These are phyloP conservation scores for Kryptopterus vitreolus DNA, from an alignment of 2,797 vertebrate genomes.

Conservation along the genomic window DNA sequence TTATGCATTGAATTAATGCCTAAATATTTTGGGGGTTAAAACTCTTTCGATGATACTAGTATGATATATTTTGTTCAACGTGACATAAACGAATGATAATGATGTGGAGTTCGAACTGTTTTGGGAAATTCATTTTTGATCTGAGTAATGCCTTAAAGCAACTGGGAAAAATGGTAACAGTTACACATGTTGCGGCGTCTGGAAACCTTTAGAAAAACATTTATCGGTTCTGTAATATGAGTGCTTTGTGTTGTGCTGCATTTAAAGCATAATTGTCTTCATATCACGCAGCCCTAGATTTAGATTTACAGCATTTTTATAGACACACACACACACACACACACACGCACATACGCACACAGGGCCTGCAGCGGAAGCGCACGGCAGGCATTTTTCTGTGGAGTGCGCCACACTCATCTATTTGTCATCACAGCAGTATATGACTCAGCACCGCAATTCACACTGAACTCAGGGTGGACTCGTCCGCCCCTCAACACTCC, in stretches of 20 bases:
- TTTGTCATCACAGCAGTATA: constrained; percentile 46
- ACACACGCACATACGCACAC: constrained; percentile 13
- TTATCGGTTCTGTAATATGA: background rate
- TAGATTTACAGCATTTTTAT: background rate
- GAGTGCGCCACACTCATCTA: constrained; percentile 38
- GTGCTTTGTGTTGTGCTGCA: background rate
- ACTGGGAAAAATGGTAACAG: too few relatives aligned
- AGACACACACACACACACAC: constrained; percentile 6
- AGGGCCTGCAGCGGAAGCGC: constrained; percentile 25
- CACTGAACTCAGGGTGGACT: constrained; percentile 29
- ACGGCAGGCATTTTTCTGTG: constrained; percentile 11
- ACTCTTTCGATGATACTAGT: too few relatives aligned
- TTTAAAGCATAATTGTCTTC: background rate
- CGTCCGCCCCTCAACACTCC: constrained; percentile 25
- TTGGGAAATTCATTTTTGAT: too few relatives aligned
- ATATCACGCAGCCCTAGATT: background rate
- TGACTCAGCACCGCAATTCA: constrained; percentile 45
- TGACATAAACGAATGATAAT: too few relatives aligned
- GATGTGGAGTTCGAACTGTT: too few relatives aligned
- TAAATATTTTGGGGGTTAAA: too few relatives aligned
- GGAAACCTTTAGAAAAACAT: background rate
- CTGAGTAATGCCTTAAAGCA: too few relatives aligned
- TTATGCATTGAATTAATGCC: too few relatives aligned
- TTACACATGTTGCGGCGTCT: background rate
- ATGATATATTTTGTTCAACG: too few relatives aligned